Evolutionary conservation across 1,140 invertebrate genomes (phyloP), one percentile per base, ranked within the genome.

Genomic region (Phenacoccus solenopsis): DNA sequence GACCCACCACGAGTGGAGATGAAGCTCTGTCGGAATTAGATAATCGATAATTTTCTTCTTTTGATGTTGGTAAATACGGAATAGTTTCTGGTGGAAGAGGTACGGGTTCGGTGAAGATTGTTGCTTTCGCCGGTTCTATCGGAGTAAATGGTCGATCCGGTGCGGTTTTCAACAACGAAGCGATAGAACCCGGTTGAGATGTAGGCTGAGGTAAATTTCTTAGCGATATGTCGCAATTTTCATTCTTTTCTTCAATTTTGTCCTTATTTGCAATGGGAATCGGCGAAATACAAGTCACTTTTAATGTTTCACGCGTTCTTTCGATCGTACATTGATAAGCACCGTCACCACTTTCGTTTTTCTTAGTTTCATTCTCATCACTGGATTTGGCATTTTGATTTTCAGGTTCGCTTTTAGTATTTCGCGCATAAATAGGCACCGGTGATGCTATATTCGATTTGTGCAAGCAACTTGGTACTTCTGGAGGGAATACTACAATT

Each of bases 1-100:
- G 75, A 12, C 88, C 88, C 57, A 82, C 82, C 7, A 87, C 81
- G 75, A 90, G 84, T 13, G 87, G 86, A 70, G 75, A 76, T 67
- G 59, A 71, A 2, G 68, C 10, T 67, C 71, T 69, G 20, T 35
- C 38, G 5, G 20, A 3, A 49, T n/a, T n/a, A 4, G 2, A 9
- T n/a, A 49, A 5, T n/a, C 5, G n/a, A 10, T 3, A 12, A 30
- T 68, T 30, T 28, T 68, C 67, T 13, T 27, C 67, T 30, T 68
- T 30, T 10, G 38, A 49, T 49, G 20, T 70, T 56, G 28, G 68
- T 20, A 69, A 61, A 30, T 72, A 72, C 28, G 74, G 70, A 67
- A 71, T 49, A 7, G 73, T 72, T 68, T 74, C 71, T 20, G 72
- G 70, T 38, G 75, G 72, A 32, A 72, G 64, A 49, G 72, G 71